These are phyloP conservation scores for Myiagra hebetior DNA, from an alignment of 2,113 vertebrate species.

Conservation along the genomic window DNA sequence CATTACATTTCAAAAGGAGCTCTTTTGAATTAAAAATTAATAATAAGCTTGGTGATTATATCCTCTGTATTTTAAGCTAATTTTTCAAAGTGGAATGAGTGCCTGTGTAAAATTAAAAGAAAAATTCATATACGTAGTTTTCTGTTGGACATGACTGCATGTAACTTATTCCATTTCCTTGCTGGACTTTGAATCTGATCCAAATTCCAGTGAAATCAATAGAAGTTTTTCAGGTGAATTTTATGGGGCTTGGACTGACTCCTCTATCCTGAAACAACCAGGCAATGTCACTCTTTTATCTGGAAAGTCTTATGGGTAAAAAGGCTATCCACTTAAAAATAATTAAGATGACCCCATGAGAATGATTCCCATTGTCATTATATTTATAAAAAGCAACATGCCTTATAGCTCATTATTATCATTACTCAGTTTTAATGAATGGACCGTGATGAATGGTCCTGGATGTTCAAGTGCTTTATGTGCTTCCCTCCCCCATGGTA, in stretches of 20 bases:
- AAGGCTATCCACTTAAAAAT: conserved; percentile 9
- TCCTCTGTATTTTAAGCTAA: conserved; percentile 21
- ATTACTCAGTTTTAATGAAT: conserved; percentile 7
- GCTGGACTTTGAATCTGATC: background rate
- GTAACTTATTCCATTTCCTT: conserved; percentile 1
- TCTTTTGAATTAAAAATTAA: conserved; percentile 9
- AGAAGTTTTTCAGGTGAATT: conserved; percentile 17
- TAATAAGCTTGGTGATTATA: background rate
- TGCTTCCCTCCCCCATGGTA: background rate
- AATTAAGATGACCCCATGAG: background rate
- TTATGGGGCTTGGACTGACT: background rate
- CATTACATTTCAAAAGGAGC: background rate
- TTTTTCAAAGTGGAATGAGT: background rate
- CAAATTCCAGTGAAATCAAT: conserved; percentile 9
- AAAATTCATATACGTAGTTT: background rate
- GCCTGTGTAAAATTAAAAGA: background rate
- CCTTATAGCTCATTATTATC: conserved; percentile 1
- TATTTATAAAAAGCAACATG: conserved; percentile 30
- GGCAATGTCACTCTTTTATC: background rate
- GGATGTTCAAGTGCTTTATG: background rate
- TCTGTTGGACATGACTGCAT: background rate
- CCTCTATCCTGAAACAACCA: background rate
- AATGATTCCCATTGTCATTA: background rate
- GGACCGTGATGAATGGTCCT: background rate
- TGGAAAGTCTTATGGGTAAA: background rate